These are phyloP conservation scores for Xylocampa areola DNA, from an alignment of 2,888 invertebrate species.

Conservation along the genomic window DNA sequence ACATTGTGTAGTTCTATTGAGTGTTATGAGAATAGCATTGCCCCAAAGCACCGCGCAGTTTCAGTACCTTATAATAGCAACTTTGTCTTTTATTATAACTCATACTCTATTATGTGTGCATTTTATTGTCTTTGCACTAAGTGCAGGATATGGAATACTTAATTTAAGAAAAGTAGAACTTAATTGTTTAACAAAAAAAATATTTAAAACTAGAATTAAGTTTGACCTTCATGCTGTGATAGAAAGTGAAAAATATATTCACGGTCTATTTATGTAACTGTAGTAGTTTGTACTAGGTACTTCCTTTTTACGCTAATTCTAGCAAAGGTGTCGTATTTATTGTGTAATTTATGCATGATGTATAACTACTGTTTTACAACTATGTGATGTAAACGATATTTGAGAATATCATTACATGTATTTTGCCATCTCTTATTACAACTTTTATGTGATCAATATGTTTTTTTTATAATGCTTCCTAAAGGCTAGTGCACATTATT, in stretches of 20 bases:
- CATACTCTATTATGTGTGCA: constrained; percentile 29
- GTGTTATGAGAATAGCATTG: constrained; percentile 1
- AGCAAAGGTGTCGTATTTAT: constrained; percentile 52
- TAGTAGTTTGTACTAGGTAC: constrained; percentile 51
- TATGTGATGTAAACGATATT: constrained; percentile 46
- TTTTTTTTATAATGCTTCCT: constrained; percentile 32
- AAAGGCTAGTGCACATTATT: neutral
- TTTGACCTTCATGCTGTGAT: constrained; percentile 60
- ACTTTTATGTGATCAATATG: constrained; percentile 45
- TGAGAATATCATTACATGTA: constrained; percentile 44
- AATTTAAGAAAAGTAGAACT: constrained; percentile 46
- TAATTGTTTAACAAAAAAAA: constrained; percentile 34
- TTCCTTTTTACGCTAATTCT: constrained; percentile 37
- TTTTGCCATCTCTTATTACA: constrained; percentile 54
- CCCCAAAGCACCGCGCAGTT: constrained; percentile 12
- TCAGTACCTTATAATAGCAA: constrained; percentile 21
- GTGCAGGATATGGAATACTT: constrained; percentile 33
- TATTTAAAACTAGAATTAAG: constrained; percentile 51
- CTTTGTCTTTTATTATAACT: constrained; percentile 13
- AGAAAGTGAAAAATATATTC: constrained; percentile 50
- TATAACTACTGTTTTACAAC: constrained; percentile 40
- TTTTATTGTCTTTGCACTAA: constrained; percentile 50
- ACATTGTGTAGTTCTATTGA: neutral
- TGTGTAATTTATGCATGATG: constrained; percentile 45
- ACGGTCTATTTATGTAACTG: constrained; percentile 50